phyloP scores from a whole-genome alignment of 2,888 invertebrate genomes.

The Patella pellucida region DNA sequence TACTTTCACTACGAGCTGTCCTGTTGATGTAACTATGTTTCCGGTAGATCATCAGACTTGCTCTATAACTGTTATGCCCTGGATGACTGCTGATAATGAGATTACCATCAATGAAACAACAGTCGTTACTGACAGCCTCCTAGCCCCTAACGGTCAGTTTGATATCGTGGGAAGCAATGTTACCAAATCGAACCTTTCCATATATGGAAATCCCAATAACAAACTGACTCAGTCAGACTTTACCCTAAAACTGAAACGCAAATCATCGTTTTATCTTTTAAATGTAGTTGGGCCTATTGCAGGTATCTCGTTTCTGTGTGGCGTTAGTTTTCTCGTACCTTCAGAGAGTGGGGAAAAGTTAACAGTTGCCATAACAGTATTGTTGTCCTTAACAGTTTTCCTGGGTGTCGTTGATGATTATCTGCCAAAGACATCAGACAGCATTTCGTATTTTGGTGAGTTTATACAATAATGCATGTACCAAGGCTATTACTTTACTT shows the following conservation, averaged over 20 bases:
- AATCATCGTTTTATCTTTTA: not conserved
- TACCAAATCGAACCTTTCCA: not conserved
- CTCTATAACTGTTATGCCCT: not conserved
- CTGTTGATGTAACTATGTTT: not conserved
- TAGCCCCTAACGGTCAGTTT: not conserved
- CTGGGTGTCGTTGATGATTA: conserved; percentile 10
- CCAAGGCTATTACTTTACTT: not conserved
- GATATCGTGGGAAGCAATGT: not conserved
- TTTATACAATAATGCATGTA: not conserved
- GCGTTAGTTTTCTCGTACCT: conserved; percentile 18
- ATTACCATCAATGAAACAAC: not conserved
- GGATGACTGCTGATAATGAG: not conserved
- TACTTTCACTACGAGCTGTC: not conserved
- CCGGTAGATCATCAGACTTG: not conserved
- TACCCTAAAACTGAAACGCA: not conserved
- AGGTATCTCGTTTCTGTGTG: conserved; percentile 12
- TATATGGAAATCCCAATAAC: not conserved
- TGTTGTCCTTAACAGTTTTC: conserved; percentile 17
- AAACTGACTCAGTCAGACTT: not conserved
- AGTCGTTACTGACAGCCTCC: not conserved
- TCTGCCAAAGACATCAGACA: conserved; percentile 17
- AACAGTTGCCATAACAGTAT: conserved; percentile 17
- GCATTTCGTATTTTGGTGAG: conserved; percentile 19
- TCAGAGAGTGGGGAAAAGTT: conserved; percentile 22
- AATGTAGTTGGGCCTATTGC: not conserved